These are phyloP conservation scores for Anthopleura sola DNA, from an alignment of 64 coral and sea anemone genomes.

Conservation along the genomic window DNA sequence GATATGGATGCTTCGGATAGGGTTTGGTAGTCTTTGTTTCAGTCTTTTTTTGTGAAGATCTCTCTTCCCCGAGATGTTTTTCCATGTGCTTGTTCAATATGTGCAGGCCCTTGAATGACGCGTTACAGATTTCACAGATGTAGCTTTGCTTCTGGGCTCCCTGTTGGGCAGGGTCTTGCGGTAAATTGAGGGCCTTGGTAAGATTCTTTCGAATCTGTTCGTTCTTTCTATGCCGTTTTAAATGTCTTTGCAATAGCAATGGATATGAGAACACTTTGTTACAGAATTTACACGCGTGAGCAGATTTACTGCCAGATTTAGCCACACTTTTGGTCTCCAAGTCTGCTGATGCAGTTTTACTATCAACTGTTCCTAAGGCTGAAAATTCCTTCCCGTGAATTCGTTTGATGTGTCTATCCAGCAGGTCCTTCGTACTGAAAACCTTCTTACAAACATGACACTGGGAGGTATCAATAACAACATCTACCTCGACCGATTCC, in stretches of 20 bases:
- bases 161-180: background rate
- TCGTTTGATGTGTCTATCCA: slow-evolving; percentile 4
- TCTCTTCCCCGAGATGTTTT: background rate
- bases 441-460: background rate
- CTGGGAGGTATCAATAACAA: background rate
- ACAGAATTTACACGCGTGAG: background rate
- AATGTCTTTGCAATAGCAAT: slow-evolving; percentile 8
- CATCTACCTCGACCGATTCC: background rate
- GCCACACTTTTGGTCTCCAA: background rate
- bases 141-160: background rate
- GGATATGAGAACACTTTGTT: slow-evolving; percentile 6
- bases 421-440: background rate
- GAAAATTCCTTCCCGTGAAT: background rate
- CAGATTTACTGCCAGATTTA: background rate
- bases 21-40: background rate
- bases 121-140: background rate
- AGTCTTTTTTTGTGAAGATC: background rate
- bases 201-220: slow-evolving; percentile 2
- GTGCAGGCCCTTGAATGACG: slow-evolving; percentile 11
- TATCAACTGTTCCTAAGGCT: background rate
- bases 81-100: slow-evolving; percentile 8
- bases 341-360: background rate
- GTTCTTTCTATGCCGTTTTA: background rate
- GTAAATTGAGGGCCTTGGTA: slow-evolving; percentile 4
- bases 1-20: background rate